These are phyloP conservation scores for Drosophila elegans DNA, from an alignment of 1,140 invertebrate genomes.

Conservation along the genomic window DNA sequence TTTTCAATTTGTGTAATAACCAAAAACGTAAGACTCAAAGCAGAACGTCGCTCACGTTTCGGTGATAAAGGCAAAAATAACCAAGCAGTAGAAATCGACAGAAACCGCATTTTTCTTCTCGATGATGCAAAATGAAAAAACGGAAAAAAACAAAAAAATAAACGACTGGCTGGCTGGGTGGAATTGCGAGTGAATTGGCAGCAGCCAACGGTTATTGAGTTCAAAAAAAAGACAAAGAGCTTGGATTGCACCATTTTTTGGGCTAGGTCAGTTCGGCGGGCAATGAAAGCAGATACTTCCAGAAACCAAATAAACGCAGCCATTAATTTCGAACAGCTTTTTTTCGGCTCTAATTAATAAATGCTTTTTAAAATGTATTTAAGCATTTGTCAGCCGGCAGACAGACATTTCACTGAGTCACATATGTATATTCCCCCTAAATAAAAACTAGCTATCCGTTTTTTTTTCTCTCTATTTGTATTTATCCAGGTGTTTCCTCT, in stretches of 20 bases:
- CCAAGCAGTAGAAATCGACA: constrained; percentile 12
- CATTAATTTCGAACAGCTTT: constrained; percentile 11
- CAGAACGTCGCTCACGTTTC: constrained; percentile 56
- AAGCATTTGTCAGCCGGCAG: constrained; percentile 7
- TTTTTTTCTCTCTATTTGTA: constrained; percentile 27
- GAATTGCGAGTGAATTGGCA: constrained; percentile 34
- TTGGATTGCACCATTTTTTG: constrained; percentile 16
- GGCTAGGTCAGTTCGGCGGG: constrained; percentile 34
- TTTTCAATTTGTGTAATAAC: constrained; percentile 42
- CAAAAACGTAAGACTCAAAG: constrained; percentile 41
- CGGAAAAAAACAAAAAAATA: constrained; percentile 2
- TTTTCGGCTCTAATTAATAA: constrained; percentile 23
- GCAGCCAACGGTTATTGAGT: constrained; percentile 23
- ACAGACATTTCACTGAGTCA: constrained; percentile 43
- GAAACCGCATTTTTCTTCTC: constrained; percentile 35
- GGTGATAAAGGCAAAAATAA: constrained; percentile 47
- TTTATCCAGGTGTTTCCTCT: constrained; percentile 78
- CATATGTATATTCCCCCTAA: constrained; percentile 8
- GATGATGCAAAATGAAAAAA: constrained; percentile 28
- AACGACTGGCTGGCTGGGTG: constrained; percentile 7
- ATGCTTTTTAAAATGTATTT: background rate
- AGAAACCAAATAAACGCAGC: constrained; percentile 15
- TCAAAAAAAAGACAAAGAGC: constrained; percentile 33
- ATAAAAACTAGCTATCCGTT: constrained; percentile 25
- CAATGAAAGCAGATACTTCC: constrained; percentile 32